Evolutionary conservation across 2,888 invertebrate genomes (phyloP).

Genomic region (Mythimna pallens): DNA sequence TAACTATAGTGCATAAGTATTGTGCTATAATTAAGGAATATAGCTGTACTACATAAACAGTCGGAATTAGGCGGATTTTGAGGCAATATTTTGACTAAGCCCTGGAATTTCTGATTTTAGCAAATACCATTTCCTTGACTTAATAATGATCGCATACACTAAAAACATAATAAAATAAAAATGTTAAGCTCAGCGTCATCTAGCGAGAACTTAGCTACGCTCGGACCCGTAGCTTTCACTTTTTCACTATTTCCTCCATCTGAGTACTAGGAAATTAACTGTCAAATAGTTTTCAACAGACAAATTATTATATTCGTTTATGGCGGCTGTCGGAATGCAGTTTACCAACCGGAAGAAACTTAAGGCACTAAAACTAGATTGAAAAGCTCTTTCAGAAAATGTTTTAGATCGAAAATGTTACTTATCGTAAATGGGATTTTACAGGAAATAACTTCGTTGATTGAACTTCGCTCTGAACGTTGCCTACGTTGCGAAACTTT

Average conservation of each 20-base stretch:
- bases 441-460: neutral
- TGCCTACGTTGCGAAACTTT: neutral
- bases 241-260: neutral
- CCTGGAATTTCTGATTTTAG: no score
- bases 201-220: no score
- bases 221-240: neutral
- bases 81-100: no score
- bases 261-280: neutral
- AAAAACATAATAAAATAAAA: no score
- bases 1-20: no score
- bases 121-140: no score
- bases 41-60: no score
- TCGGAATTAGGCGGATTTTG: no score
- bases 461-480: neutral
- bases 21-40: no score
- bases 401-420: neutral
- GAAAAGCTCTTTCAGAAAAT: neutral
- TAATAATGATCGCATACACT: no score
- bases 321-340: neutral
- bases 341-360: constrained; percentile 2
- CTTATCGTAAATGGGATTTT: neutral
- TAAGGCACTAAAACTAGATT: neutral
- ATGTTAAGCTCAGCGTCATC: no score
- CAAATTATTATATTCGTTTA: no score
- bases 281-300: neutral